Evolutionary conservation across 2,797 vertebrate species (phyloP).

Genomic region (Phataginus tricuspis): DNA sequence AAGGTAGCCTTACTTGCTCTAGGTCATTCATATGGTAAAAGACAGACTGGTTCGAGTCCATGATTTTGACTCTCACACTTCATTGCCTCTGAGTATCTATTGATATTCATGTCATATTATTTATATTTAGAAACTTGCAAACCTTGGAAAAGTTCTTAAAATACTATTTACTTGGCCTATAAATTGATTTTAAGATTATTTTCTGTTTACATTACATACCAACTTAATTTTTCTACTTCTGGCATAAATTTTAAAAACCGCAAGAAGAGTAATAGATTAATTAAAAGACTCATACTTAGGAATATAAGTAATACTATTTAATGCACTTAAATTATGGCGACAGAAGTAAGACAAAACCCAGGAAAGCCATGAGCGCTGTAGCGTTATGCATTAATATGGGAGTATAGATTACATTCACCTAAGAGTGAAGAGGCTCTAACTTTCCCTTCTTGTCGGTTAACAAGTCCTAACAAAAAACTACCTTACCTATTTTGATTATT

Average conservation of each 20-base stretch:
- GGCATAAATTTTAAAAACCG: not conserved
- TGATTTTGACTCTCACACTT: not conserved
- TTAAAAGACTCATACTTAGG: not conserved
- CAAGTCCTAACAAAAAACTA: not conserved
- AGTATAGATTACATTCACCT: not conserved
- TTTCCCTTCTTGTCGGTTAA: not conserved
- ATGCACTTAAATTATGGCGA: not conserved
- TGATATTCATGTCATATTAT: not conserved
- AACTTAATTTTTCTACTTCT: not conserved
- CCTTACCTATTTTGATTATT: not conserved
- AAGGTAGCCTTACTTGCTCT: not conserved
- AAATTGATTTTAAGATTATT: conserved; percentile 1
- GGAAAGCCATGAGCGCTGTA: not conserved
- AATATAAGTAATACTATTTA: not conserved
- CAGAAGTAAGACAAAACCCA: not conserved
- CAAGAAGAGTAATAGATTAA: not conserved
- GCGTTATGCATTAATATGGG: not conserved
- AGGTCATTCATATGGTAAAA: not conserved
- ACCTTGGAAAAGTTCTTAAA: not conserved
- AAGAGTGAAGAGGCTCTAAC: not conserved
- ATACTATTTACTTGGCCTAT: not conserved
- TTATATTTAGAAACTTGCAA: not conserved
- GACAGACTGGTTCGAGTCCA: not conserved
- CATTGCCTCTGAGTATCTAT: not conserved
- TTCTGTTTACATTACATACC: not conserved